Percentiles rank a stretch among this genome's conserved stretches.
Evolutionary conservation across 2,888 invertebrate genomes (phyloP).

Genomic region (Caenorhabditis zanzibari): DNA sequence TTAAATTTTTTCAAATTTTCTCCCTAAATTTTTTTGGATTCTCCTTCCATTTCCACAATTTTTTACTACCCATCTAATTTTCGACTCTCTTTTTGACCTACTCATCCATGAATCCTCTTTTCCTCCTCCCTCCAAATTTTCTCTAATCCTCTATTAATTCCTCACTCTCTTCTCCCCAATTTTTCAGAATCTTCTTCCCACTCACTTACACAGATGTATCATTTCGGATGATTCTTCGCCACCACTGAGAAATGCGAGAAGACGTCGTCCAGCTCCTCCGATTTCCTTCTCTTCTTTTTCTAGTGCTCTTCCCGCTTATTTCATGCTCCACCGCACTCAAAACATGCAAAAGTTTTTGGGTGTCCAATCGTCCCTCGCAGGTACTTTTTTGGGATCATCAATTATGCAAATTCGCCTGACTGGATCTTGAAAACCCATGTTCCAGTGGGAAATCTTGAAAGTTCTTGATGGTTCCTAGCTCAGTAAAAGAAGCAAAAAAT

Average conservation of each 20-base stretch:
- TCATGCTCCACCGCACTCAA: constrained; percentile 42
- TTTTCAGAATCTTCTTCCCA: constrained; percentile 4
- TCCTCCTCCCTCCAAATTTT: not conserved
- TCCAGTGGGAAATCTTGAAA: not conserved
- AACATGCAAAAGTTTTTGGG: constrained; percentile 69
- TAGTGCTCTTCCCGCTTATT: constrained; percentile 33
- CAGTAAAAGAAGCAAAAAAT: not conserved
- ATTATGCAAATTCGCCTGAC: constrained; percentile 16
- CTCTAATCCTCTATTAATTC: constrained; percentile 4
- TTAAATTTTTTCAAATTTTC: too few species aligned
- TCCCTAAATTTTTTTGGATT: too few species aligned
- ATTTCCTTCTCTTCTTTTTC: constrained; percentile 6
- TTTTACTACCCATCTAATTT: not conserved
- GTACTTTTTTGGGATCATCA: constrained; percentile 16
- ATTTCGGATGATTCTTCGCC: constrained; percentile 42
- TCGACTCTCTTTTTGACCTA: constrained; percentile 13
- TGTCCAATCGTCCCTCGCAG: constrained; percentile 71
- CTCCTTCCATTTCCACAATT: not conserved
- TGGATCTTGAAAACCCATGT: not conserved
- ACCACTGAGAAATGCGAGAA: constrained; percentile 47
- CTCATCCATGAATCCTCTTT: constrained; percentile 50
- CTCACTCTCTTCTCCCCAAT: not conserved
- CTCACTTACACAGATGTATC: constrained; percentile 12
- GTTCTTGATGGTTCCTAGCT: not conserved
- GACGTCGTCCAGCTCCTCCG: constrained; percentile 5